phyloP scores from a whole-genome alignment of 2,888 invertebrate genomes.

The Portevinia maculata region DNA sequence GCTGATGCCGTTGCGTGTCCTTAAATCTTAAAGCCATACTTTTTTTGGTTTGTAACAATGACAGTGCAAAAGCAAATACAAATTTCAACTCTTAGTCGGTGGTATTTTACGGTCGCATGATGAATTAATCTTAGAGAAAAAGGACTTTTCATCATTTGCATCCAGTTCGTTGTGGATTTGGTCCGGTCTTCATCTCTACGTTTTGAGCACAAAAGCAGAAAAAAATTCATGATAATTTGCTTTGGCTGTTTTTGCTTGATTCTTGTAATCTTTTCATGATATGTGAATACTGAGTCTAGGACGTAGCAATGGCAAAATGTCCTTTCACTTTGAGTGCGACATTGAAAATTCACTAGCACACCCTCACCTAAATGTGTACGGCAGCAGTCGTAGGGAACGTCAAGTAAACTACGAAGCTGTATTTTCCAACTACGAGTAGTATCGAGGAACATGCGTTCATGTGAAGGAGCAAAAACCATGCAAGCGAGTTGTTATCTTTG shows the following conservation, averaged over 20 bases:
- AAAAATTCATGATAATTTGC: conserved; percentile 66
- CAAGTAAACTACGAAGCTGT: conserved; percentile 31
- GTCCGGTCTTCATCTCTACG: conserved; percentile 11
- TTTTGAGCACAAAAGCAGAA: conserved; percentile 37
- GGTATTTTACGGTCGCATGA: conserved; percentile 48
- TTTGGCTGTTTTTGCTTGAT: conserved; percentile 51
- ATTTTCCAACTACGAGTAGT: conserved; percentile 7
- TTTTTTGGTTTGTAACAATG: conserved; percentile 54
- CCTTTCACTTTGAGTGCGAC: conserved; percentile 44
- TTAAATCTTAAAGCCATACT: conserved; percentile 42
- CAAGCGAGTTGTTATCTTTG: conserved; percentile 71
- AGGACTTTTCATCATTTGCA: conserved; percentile 48
- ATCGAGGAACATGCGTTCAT: conserved; percentile 26
- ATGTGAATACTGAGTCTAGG: too few relatives aligned
- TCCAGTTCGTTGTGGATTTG: conserved; percentile 20
- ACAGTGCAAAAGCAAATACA: conserved; percentile 19
- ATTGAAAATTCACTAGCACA: conserved; percentile 50
- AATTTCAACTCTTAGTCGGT: conserved; percentile 17
- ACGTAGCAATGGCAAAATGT: conserved; percentile 35
- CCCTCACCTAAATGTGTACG: background rate
- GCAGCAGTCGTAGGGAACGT: conserved; percentile 24
- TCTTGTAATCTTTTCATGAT: conserved; percentile 61
- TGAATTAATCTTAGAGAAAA: conserved; percentile 63
- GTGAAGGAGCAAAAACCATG: conserved; percentile 14
- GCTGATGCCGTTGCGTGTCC: conserved; percentile 20